Evolutionary conservation across 2,797 vertebrate species (phyloP).

Genomic region (Sphenopsis melanotis): DNA sequence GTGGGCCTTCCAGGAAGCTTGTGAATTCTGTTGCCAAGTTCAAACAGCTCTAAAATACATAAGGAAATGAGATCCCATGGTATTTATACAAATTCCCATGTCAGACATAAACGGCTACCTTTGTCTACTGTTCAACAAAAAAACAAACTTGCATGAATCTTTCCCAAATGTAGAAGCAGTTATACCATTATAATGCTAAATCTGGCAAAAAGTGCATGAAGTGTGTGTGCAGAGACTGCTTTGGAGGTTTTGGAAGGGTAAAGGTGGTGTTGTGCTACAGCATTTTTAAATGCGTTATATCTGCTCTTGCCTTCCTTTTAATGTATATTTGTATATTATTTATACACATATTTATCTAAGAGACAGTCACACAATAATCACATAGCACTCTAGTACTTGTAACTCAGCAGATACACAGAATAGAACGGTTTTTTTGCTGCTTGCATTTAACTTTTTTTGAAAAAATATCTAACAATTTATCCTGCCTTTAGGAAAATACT

Average conservation of each 20-base stretch:
- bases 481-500: conserved; percentile 73
- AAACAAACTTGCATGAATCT: background rate
- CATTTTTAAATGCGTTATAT: background rate
- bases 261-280: background rate
- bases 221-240: background rate
- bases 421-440: background rate
- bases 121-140: conserved; percentile 13
- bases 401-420: background rate
- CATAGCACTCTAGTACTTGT: background rate
- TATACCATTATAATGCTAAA: background rate
- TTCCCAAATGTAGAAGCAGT: conserved; percentile 23
- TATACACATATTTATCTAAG: background rate
- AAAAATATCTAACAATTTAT: background rate
- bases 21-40: conserved; percentile 39
- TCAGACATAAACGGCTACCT: conserved; percentile 44
- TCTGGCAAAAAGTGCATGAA: background rate
- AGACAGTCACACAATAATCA: background rate
- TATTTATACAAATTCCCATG: conserved; percentile 44
- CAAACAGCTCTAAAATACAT: conserved; percentile 41
- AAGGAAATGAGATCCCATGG: conserved; percentile 33
- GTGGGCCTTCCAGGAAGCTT: conserved; percentile 54
- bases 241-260: background rate
- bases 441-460: background rate
- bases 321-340: background rate
- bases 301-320: background rate